Conservation (phyloP, 2,797 vertebrate genomes). For the Myotis vivesi region DNA sequence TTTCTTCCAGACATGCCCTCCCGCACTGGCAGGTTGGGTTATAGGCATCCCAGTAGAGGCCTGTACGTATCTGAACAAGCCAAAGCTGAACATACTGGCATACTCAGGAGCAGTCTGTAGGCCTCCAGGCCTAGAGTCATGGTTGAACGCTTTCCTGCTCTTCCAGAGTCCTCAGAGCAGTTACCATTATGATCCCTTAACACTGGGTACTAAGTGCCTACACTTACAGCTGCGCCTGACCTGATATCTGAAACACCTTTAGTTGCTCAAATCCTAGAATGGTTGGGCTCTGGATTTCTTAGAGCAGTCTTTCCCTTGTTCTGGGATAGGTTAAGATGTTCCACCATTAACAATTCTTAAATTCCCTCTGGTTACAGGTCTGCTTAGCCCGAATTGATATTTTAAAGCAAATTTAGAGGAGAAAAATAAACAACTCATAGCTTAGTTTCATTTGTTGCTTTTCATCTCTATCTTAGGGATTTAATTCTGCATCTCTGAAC, state of each 20-base stretch:
- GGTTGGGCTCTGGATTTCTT: neutral
- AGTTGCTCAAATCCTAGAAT: neutral
- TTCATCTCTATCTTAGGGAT: neutral
- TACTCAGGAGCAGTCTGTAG: neutral
- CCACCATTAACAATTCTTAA: neutral
- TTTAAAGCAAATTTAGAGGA: slow-evolving; percentile 10
- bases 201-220: neutral
- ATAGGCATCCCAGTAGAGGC: neutral
- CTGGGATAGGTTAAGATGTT: neutral
- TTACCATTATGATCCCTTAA: neutral
- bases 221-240: neutral
- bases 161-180: neutral
- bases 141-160: neutral
- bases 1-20: neutral
- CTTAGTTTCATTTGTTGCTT: slow-evolving; percentile 27
- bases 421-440: neutral
- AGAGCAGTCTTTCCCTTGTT: neutral
- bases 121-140: neutral
- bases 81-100: neutral
- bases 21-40: neutral
- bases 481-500: neutral
- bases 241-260: neutral
- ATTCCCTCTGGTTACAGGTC: neutral
- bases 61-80: neutral
- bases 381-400: neutral